A percentile compares a stretch with the other conserved stretches of the same genome.
Evolutionary conservation across 2,113 vertebrate species (phyloP).

Genomic region (Trematocara stigmaticum): DNA sequence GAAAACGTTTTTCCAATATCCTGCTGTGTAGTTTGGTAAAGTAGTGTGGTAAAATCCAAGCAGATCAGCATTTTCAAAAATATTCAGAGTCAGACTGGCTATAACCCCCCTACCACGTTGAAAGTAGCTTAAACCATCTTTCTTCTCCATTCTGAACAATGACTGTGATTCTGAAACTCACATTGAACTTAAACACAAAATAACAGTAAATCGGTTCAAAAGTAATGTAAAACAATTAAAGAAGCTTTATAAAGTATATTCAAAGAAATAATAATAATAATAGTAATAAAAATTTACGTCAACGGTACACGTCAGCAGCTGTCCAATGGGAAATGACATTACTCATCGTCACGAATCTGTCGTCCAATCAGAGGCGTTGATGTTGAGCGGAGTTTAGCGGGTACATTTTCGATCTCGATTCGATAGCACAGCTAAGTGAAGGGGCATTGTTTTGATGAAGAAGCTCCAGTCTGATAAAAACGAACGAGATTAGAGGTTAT

Average conservation of each 20-base stretch:
- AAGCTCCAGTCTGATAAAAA: not conserved
- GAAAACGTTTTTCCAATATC: fast-evolving
- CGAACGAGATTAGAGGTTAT: fast-evolving
- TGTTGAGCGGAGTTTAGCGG: conserved; percentile 17
- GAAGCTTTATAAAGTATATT: not conserved
- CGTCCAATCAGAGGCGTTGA: conserved; percentile 37
- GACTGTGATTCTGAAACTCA: not conserved
- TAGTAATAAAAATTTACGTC: not conserved
- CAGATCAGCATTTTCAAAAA: not conserved
- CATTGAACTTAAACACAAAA: not conserved
- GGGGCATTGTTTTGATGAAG: not conserved
- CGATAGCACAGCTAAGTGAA: not conserved
- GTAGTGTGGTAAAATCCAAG: fast-evolving
- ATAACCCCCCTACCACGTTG: not conserved
- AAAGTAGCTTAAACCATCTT: not conserved
- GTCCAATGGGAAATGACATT: conserved; percentile 44
- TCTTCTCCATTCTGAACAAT: not conserved
- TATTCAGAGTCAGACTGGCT: not conserved
- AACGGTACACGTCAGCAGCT: not conserved
- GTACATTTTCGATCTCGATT: not conserved
- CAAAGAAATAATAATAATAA: not conserved
- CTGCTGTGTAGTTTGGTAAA: fast-evolving
- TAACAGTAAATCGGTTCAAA: not conserved
- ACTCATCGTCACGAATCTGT: not conserved
- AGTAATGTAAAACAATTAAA: not conserved